These are phyloP conservation scores for Alethe castanea DNA, from an alignment of 2,113 vertebrate species.

Conservation along the genomic window DNA sequence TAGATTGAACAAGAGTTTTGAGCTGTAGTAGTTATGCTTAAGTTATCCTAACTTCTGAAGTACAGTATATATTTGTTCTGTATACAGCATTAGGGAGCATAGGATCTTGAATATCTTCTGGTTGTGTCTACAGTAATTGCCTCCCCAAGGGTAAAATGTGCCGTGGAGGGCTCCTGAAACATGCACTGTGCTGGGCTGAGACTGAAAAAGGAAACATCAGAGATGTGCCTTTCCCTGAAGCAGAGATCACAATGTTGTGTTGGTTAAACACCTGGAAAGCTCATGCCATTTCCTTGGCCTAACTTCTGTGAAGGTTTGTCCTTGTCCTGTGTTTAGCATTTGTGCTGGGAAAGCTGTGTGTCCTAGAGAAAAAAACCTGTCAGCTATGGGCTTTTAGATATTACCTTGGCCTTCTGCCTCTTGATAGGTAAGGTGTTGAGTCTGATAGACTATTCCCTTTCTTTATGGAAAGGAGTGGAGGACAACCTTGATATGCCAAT, in stretches of 20 bases:
- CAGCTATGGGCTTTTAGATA: neutral
- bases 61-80: neutral
- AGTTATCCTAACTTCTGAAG: neutral
- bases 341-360: neutral
- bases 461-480: neutral
- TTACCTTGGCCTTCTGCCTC: neutral
- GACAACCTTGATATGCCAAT: neutral
- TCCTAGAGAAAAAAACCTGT: neutral
- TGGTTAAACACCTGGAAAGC: neutral
- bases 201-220: neutral
- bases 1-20: neutral
- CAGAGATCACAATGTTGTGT: neutral
- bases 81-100: neutral
- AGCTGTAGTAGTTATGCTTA: neutral
- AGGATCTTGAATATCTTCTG: neutral
- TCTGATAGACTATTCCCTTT: neutral
- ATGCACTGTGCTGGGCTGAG: neutral
- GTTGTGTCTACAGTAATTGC: neutral
- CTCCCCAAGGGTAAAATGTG: neutral
- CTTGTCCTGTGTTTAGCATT: neutral
- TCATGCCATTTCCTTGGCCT: neutral
- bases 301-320: neutral
- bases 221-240: neutral
- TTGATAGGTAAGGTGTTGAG: neutral
- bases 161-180: neutral